These are phyloP conservation scores for Atopsyche davidsoni DNA, from an alignment of 1,140 invertebrate genomes.

Conservation along the genomic window DNA sequence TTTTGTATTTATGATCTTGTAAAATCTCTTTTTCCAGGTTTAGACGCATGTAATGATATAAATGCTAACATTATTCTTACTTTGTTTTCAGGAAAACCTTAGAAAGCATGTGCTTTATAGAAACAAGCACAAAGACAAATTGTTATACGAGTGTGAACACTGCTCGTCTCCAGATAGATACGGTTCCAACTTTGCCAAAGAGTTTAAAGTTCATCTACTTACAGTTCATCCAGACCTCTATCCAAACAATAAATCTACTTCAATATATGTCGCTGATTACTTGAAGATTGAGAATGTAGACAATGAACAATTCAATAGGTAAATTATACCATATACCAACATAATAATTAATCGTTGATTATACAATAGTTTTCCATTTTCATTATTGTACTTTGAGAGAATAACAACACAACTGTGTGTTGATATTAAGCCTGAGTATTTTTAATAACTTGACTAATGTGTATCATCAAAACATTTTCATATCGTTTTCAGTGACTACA, in stretches of 20 bases:
- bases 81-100: slow-evolving; percentile 69
- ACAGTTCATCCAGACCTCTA: slow-evolving; percentile 46
- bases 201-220: slow-evolving; percentile 61
- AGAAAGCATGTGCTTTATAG: slow-evolving; percentile 80
- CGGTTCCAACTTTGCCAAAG: slow-evolving; percentile 58
- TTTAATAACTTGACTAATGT: not conserved
- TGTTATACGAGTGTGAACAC: slow-evolving; percentile 67
- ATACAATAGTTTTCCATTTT: too few relatives aligned
- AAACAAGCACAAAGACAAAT: slow-evolving; percentile 67
- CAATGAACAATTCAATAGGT: slow-evolving; percentile 3
- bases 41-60: too few relatives aligned
- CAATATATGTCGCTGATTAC: slow-evolving; percentile 25
- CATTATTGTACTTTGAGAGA: too few relatives aligned
- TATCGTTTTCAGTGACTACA: slow-evolving; percentile 18
- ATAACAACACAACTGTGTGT: too few relatives aligned
- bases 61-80: not conserved
- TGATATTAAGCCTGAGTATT: not conserved
- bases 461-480: not conserved
- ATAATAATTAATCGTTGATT: too few relatives aligned
- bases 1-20: not conserved
- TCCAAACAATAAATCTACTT: slow-evolving; percentile 41
- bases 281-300: slow-evolving; percentile 14
- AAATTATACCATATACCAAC: too few relatives aligned
- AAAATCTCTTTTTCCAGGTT: too few relatives aligned
- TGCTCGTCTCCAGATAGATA: slow-evolving; percentile 47